Percentiles rank a stretch among this genome's conserved stretches.
Evolutionary conservation across 2,113 vertebrate species (phyloP).

Genomic region (Paralichthys olivaceus): DNA sequence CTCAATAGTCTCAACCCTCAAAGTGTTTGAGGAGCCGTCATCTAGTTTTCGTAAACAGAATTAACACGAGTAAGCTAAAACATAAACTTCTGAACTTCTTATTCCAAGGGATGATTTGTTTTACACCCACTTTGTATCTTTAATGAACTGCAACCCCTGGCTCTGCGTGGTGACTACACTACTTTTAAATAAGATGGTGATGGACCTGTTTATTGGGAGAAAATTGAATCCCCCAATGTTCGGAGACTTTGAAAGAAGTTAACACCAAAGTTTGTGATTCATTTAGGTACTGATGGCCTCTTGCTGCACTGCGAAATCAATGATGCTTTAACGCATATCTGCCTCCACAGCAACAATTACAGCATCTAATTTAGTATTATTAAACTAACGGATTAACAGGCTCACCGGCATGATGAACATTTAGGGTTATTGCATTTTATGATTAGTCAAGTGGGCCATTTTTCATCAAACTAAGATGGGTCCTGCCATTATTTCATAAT

Average conservation of each 20-base stretch:
- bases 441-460: conserved; percentile 88
- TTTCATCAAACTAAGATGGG: conserved; percentile 87
- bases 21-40: no score
- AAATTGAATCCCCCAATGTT: conserved; percentile 58
- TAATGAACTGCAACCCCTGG: conserved; percentile 36
- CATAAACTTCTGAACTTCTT: not conserved
- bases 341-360: conserved; percentile 84
- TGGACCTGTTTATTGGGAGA: conserved; percentile 59
- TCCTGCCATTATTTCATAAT: conserved; percentile 86
- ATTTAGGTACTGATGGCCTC: conserved; percentile 69
- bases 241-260: conserved; percentile 67
- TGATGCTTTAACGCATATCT: conserved; percentile 63
- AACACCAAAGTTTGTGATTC: conserved; percentile 71
- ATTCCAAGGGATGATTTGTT: not conserved
- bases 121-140: conserved; percentile 22
- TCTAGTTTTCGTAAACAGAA: no score
- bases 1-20: no score
- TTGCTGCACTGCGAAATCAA: conserved; percentile 60
- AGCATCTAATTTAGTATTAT: conserved; percentile 91
- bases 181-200: conserved; percentile 39
- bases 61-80: not conserved
- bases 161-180: conserved; percentile 42
- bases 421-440: conserved; percentile 92
- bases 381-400: conserved; percentile 89
- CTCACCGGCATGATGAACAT: conserved; percentile 89